Percentiles rank a stretch among this genome's conserved stretches.
Conservation (phyloP, 2,888 invertebrate genomes). For the Agonopterix arenella region DNA sequence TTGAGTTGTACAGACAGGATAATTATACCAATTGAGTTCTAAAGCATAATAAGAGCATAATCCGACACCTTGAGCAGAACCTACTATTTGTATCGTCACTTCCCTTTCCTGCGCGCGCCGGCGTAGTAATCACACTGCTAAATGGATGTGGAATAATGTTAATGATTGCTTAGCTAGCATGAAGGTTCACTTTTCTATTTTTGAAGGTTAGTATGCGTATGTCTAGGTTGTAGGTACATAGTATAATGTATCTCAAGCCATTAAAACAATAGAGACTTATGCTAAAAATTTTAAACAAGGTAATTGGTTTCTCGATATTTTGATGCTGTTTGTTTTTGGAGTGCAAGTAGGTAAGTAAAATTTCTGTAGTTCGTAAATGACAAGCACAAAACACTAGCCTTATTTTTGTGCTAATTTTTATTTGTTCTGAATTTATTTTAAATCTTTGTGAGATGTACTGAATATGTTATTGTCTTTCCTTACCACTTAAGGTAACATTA, state of each 20-base stretch:
- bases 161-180: conserved; percentile 28
- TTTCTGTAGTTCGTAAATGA: too few relatives aligned
- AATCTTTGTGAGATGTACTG: too few relatives aligned
- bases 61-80: conserved; percentile 46
- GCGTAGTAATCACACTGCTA: conserved; percentile 30
- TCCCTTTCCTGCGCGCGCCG: conserved; percentile 50
- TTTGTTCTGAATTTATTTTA: too few relatives aligned
- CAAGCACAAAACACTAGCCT: too few relatives aligned
- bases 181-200: conserved; percentile 48
- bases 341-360: too few relatives aligned
- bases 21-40: conserved; percentile 19
- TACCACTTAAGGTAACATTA: too few relatives aligned
- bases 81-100: conserved; percentile 41
- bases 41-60: conserved; percentile 29
- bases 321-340: too few relatives aligned
- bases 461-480: too few relatives aligned
- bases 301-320: too few relatives aligned
- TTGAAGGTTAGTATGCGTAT: conserved; percentile 22
- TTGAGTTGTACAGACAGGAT: conserved; percentile 4
- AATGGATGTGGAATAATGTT: conserved; percentile 32
- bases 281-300: too few relatives aligned
- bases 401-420: too few relatives aligned
- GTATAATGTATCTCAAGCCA: conserved; percentile 10
- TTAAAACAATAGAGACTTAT: too few relatives aligned
- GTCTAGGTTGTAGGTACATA: background rate